Percentiles rank a stretch among this genome's conserved stretches.
These are phyloP conservation scores for Corapipo altera DNA, from an alignment of 2,113 vertebrate genomes.

Conservation along the genomic window DNA sequence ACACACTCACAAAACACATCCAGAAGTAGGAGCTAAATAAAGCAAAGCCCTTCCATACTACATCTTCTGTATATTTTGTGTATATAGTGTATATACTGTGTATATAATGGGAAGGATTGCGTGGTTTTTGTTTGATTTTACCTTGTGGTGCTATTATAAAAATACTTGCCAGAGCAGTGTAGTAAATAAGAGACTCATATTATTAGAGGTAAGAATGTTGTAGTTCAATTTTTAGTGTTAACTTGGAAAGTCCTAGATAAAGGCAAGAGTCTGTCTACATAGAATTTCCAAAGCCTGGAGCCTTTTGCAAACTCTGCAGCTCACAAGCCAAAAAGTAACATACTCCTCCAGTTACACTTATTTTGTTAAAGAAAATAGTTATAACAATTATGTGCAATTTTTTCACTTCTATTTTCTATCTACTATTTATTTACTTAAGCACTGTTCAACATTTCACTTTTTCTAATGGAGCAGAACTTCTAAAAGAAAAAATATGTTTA, in stretches of 20 bases:
- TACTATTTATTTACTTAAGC: conserved; percentile 66
- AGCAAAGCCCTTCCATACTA: neutral
- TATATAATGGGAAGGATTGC: neutral
- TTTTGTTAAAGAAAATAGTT: conserved; percentile 61
- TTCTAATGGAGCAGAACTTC: conserved; percentile 66
- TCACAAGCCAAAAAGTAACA: conserved; percentile 50
- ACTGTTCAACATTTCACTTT: conserved; percentile 64
- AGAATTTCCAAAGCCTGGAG: conserved; percentile 52
- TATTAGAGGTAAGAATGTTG: conserved; percentile 72
- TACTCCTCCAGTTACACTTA: conserved; percentile 44
- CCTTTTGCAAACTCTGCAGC: conserved; percentile 43
- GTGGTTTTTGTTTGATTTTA: neutral
- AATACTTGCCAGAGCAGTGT: neutral
- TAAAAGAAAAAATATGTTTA: conserved; percentile 58
- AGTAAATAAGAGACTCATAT: conserved; percentile 18
- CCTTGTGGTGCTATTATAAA: neutral
- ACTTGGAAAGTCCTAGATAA: conserved; percentile 45
- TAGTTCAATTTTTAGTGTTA: conserved; percentile 47
- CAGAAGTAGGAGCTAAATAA: neutral
- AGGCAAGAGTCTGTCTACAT: conserved; percentile 17
- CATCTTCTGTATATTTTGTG: neutral
- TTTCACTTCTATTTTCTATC: conserved; percentile 58
- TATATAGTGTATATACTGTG: neutral
- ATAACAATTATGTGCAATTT: conserved; percentile 63
- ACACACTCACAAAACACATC: neutral